Evolutionary conservation across 2,113 vertebrate species (phyloP), one percentile per base, ranked within the genome.

Genomic region (Globicephala melas): DNA sequence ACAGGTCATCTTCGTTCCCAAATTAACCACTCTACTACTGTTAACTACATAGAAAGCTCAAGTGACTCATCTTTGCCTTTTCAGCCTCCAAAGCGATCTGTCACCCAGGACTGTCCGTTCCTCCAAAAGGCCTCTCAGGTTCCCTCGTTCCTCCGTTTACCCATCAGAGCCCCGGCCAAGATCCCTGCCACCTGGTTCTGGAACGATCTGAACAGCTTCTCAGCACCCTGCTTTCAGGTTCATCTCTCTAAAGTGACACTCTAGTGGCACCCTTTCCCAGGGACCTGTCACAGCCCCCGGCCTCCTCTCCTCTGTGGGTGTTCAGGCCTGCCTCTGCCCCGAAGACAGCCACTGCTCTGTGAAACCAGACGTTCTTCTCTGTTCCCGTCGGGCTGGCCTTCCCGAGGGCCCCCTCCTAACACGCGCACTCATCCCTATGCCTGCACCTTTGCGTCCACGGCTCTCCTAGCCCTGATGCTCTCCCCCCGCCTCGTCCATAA

Each of bases 1-100:
- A 21, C 26, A 41, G 41, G 50, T 33, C 23, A 10, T 31, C 6
- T 1, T 31, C 31, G 28, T 77, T 85, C 79, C 63, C 41, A 28
- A n/a, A 21, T 31, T 5, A 44, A 14, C 20, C 18, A 1, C 36
- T 21, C 12, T 31, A 6, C 5, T 25, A 20, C 4, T 1, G 10
- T 44, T 44, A 33, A 58, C 2, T 4, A 9, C 1, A 17, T 23
- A 60, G 33, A 73, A 80, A 36, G 21, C 50, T 8, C n/a, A 58
- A 90, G 6, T 23, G 63, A 77, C 7, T n/a, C 5, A 26, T 6
- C 33, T 21, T 26, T 38, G 28, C 28, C 25, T 81, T 62, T 80
- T 33, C 25, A 38, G 44, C 41, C 25, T 36, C 41, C 28, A 76
- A 6, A 60, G 18, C 8, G 9, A 17, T 25, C 6, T 2, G 6